Evolutionary conservation across 2,797 vertebrate species (phyloP).

Genomic region (Phrynocephalus guinanensis): DNA sequence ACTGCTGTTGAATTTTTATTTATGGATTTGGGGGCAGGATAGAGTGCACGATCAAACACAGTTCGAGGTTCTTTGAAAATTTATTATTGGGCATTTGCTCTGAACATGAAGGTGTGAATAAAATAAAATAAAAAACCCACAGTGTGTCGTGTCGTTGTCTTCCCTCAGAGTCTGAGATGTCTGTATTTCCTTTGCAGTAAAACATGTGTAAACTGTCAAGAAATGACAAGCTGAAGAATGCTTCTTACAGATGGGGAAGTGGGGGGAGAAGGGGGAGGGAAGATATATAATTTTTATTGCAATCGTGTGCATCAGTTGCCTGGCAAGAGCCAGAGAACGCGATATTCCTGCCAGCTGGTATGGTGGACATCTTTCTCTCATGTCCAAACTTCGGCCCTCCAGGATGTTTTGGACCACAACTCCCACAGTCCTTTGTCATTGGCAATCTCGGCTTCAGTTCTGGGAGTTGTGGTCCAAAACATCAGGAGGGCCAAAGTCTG

Average conservation of each 20-base stretch:
- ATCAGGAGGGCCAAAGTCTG: too few relatives aligned
- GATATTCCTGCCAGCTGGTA: too few relatives aligned
- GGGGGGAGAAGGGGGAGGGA: too few relatives aligned
- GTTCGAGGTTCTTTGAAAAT: not conserved
- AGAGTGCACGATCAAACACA: constrained; percentile 11
- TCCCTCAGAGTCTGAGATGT: not conserved
- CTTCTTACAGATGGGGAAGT: not conserved
- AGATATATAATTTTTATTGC: not conserved
- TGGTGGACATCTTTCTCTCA: too few relatives aligned
- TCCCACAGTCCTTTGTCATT: too few relatives aligned
- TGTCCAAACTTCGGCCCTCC: too few relatives aligned
- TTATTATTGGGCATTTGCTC: not conserved
- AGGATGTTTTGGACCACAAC: too few relatives aligned
- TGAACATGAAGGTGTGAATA: constrained; percentile 19
- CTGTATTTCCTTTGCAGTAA: not conserved
- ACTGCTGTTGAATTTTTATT: constrained; percentile 25
- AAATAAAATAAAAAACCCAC: constrained; percentile 25
- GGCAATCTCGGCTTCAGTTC: too few relatives aligned
- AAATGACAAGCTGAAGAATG: not conserved
- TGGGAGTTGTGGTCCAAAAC: too few relatives aligned
- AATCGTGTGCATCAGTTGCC: not conserved
- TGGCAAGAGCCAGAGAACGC: not conserved
- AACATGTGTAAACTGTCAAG: not conserved
- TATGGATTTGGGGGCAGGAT: constrained; percentile 2
- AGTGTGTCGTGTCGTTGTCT: fast-evolving